A percentile compares a stretch with the other conserved stretches of the same genome.
Evolutionary conservation across 2,888 invertebrate species (phyloP).

Genomic region (Teleogryllus oceanicus): DNA sequence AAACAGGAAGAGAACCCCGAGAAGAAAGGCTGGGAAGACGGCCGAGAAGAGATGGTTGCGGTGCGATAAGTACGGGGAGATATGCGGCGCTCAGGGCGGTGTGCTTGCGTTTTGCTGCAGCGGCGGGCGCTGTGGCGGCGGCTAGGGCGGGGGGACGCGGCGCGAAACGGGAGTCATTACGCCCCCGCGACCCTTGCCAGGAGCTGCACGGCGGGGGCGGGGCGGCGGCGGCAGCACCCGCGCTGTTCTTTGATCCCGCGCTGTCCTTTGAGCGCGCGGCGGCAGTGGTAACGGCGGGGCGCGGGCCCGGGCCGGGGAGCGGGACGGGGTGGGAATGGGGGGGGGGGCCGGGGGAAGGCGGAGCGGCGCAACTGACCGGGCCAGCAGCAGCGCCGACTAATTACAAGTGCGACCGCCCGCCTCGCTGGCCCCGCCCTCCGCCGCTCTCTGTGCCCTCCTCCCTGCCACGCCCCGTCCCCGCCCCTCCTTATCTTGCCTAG

Average conservation of each 20-base stretch:
- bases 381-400: conserved; percentile 12
- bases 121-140: too few relatives aligned
- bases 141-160: neutral
- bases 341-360: conserved; percentile 41
- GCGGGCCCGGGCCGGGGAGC: neutral
- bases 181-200: neutral
- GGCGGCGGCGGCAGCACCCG: neutral
- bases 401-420: neutral
- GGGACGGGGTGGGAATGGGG: too few relatives aligned
- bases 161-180: neutral
- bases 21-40: too few relatives aligned
- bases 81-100: too few relatives aligned
- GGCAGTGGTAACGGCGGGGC: neutral
- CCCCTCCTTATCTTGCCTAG: too few relatives aligned
- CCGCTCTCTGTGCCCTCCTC: neutral
- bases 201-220: neutral
- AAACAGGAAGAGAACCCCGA: too few relatives aligned
- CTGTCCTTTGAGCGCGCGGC: neutral
- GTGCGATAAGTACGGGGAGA: too few relatives aligned
- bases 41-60: too few relatives aligned
- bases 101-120: too few relatives aligned
- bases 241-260: neutral
- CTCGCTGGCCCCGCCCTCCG: neutral
- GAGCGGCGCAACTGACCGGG: conserved; percentile 47
- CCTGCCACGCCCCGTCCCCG: neutral